A percentile compares a stretch with the other conserved stretches of the same genome.
Conservation (phyloP, 1,140 invertebrate genomes). For the Heliconius eleuchia region DNA sequence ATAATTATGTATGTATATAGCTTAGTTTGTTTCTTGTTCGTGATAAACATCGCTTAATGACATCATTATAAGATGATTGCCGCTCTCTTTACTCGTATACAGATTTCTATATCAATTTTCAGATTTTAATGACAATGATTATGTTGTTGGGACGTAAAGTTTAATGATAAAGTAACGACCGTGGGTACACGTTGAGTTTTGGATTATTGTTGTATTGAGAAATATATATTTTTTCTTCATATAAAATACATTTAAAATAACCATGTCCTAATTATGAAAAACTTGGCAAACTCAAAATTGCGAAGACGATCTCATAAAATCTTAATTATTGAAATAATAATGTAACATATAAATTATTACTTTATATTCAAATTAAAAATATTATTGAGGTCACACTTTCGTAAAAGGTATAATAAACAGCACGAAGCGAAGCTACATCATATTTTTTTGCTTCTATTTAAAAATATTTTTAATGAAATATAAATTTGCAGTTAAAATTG, state of each 20-base stretch:
- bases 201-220: constrained; percentile 14
- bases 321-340: constrained; percentile 4
- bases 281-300: constrained; percentile 1
- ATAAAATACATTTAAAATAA: constrained; percentile 11
- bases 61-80: constrained; percentile 25
- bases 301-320: constrained; percentile 14
- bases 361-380: not conserved
- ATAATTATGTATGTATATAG: constrained; percentile 21
- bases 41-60: constrained; percentile 37
- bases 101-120: constrained; percentile 16
- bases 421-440: not conserved
- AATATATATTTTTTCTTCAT: not conserved
- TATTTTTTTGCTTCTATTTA: not conserved
- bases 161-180: constrained; percentile 21
- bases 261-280: constrained; percentile 15
- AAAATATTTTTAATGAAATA: not conserved
- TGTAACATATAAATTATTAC: constrained; percentile 8
- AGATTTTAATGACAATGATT: constrained; percentile 32
- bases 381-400: constrained; percentile 11
- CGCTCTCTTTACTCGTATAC: constrained; percentile 17
- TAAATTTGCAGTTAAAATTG: not conserved
- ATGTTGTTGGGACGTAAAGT: constrained; percentile 24
- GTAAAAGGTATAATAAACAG: not conserved
- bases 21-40: constrained; percentile 30
- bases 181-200: constrained; percentile 19